Evolutionary conservation across 2,113 vertebrate genomes (phyloP).

Genomic region (Neopipo cinnamomea): DNA sequence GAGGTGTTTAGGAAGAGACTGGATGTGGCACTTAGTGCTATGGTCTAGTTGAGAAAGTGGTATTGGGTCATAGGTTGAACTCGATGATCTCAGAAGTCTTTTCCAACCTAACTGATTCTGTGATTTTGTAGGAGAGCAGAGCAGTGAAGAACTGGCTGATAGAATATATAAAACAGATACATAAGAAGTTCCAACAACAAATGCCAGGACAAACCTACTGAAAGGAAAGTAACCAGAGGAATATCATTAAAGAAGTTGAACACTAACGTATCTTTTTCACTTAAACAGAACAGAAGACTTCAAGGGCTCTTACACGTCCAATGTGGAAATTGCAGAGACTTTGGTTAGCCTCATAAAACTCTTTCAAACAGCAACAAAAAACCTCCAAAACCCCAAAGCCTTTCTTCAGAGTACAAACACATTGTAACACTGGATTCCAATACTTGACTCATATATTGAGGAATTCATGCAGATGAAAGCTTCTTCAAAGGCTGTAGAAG

Average conservation of each 20-base stretch:
- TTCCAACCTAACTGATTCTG: too few relatives aligned
- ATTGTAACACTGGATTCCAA: not conserved
- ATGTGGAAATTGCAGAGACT: not conserved
- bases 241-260: not conserved
- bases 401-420: conserved; percentile 1
- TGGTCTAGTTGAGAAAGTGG: too few relatives aligned
- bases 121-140: not conserved
- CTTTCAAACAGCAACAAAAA: not conserved
- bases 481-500: not conserved
- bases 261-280: not conserved
- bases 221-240: not conserved
- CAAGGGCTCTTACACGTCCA: not conserved
- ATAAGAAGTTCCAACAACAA: not conserved
- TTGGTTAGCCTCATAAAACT: not conserved
- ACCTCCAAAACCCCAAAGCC: not conserved
- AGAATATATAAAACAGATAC: not conserved
- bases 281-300: not conserved
- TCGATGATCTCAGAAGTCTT: too few relatives aligned
- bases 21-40: too few relatives aligned
- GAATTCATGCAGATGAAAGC: not conserved
- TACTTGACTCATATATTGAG: not conserved
- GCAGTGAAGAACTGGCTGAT: not conserved
- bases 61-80: too few relatives aligned
- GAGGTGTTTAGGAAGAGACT: too few relatives aligned
- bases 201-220: not conserved